Conservation (phyloP, 2,797 vertebrate genomes). For the Sciurus vulgaris region DNA sequence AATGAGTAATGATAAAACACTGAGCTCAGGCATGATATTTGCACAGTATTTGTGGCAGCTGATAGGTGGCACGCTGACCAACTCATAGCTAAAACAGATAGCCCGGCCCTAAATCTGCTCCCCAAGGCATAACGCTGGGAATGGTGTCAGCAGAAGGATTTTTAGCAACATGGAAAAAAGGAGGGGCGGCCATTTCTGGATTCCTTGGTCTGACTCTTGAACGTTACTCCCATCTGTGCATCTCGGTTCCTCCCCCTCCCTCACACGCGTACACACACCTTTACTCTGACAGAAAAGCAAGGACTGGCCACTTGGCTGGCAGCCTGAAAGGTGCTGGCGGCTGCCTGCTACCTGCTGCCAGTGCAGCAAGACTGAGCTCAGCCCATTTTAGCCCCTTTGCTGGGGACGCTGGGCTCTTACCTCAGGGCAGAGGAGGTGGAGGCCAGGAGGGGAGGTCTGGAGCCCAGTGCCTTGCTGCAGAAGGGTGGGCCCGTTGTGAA, state of each 20-base stretch:
- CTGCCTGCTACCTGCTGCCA: neutral
- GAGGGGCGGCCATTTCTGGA: neutral
- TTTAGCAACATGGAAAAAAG: accelerated
- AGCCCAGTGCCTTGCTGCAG: accelerated
- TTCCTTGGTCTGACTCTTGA: neutral
- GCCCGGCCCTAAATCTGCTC: neutral
- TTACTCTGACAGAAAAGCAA: neutral
- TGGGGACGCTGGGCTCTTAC: neutral
- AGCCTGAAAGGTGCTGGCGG: neutral
- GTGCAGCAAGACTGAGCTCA: neutral
- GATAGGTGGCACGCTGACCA: neutral
- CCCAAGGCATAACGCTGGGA: neutral
- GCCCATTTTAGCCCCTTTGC: accelerated
- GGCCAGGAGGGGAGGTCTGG: neutral
- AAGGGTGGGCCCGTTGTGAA: no score
- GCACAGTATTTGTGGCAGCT: accelerated
- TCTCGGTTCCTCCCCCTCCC: neutral
- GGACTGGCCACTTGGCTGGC: no score
- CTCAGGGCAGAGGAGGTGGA: neutral
- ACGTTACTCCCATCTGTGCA: neutral
- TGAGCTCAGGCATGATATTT: no score
- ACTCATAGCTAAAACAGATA: neutral
- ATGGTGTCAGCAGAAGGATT: accelerated
- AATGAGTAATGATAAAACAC: neutral
- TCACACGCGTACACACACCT: neutral